Evolutionary conservation across 2,797 vertebrate genomes (phyloP), one percentile per base, ranked within the genome.

Genomic region (Brotogeris chrysoptera): DNA sequence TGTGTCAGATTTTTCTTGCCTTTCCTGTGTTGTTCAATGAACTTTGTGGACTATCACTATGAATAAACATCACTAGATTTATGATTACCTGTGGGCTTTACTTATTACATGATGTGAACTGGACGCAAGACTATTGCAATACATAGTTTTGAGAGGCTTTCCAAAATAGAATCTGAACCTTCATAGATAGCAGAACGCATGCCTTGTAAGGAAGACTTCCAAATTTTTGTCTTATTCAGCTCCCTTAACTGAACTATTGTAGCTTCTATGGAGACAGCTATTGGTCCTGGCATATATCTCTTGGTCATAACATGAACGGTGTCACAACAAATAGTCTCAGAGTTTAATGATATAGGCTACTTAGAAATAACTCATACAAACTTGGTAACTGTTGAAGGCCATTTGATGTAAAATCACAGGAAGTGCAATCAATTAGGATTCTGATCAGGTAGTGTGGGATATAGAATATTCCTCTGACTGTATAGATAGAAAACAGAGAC

Each of bases 251-350:
- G 88, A 93, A 47, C 63, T 86, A 2, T 53, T 80, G 60, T 85
- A 52, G 93, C 96, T 97, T 95, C 94, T 88, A 91, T 95, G 84
- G 96, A 95, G 96, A 96, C 90, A 82, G 57, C 16, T 43, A 66
- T 59, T 0, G 8, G 50, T 64, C 43, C 25, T 72, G 34, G 30
- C 65, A 57, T 76, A 60, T 50, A 64, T 95, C 78, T 96, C 52
- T 21, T 80, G 82, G 70, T 49, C 64, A 76, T 92, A 94, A 82
- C 59, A 52, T 49, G 57, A 81, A 92, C 46, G 64, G 96, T 97
- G 95, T 97, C 96, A 96, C 96, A 96, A 97, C 72, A 96, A 97
- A 96, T 94, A 82, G 91, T 90, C 97, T 98, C 95, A 95, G 92
- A 78, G 95, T 83, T 96, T 96, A 95, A 92, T 93, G 95, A 95